These are phyloP conservation scores for Corydoras sp. DNA, from an alignment of 2,113 vertebrate species.

Conservation along the genomic window DNA sequence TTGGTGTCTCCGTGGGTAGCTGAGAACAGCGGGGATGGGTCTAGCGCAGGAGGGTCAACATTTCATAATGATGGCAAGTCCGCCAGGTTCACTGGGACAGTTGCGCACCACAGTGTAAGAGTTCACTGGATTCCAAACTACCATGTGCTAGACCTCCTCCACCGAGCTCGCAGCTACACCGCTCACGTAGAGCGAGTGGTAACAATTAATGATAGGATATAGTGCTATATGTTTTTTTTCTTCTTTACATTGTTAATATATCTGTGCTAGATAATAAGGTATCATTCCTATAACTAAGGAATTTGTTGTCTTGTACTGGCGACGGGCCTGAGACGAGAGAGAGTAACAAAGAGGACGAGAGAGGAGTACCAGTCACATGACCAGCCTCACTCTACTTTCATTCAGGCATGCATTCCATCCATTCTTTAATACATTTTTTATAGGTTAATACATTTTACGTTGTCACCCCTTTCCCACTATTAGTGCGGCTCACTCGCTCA, in stretches of 20 bases:
- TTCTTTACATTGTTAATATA: slow-evolving; percentile 66
- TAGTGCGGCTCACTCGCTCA: slow-evolving; percentile 27
- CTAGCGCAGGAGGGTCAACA: slow-evolving; percentile 21
- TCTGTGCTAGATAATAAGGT: slow-evolving; percentile 58
- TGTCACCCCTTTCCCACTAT: slow-evolving; percentile 21
- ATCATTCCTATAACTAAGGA: slow-evolving; percentile 66
- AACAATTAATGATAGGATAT: slow-evolving; percentile 60
- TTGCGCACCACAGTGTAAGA: slow-evolving; percentile 26
- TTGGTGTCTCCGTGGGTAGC: slow-evolving; percentile 50
- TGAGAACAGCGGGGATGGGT: slow-evolving; percentile 43
- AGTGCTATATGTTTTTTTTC: slow-evolving; percentile 75
- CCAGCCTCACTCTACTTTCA: slow-evolving; percentile 63
- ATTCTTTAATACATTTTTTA: slow-evolving; percentile 36
- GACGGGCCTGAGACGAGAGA: slow-evolving; percentile 61
- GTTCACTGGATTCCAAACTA: slow-evolving; percentile 16
- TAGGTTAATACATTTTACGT: slow-evolving; percentile 21
- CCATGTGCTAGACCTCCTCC: slow-evolving; percentile 49
- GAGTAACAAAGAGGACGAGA: slow-evolving; percentile 13
- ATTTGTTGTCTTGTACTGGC: slow-evolving; percentile 62
- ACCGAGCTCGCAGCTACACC: slow-evolving; percentile 61
- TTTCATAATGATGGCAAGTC: slow-evolving; percentile 21
- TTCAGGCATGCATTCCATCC: slow-evolving; percentile 46
- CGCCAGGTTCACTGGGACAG: neutral
- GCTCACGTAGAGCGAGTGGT: slow-evolving; percentile 68
- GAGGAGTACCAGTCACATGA: slow-evolving; percentile 37